A percentile compares a stretch with the other conserved stretches of the same genome.
Conservation (phyloP, 1,140 invertebrate species). For the Mactra quadrangularis region DNA sequence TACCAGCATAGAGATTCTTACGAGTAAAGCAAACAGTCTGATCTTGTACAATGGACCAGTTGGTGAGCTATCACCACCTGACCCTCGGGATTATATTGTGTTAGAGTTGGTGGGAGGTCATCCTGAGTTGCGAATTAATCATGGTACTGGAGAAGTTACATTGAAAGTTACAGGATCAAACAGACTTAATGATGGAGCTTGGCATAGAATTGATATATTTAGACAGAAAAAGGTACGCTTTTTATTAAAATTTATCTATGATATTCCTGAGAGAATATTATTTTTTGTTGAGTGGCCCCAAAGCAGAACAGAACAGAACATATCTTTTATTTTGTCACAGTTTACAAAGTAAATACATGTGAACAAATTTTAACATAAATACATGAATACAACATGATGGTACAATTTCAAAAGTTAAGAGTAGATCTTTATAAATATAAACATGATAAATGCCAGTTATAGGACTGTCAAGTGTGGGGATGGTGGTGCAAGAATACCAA, state of each 20-base stretch:
- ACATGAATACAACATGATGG: no score
- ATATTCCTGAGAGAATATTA: no score
- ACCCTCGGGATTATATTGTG: conserved; percentile 92
- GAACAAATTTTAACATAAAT: no score
- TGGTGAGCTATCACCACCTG: conserved; percentile 84
- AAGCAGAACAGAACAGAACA: no score
- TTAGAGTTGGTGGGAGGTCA: conserved; percentile 95
- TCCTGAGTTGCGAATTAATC: conserved; percentile 95
- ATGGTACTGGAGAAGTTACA: conserved; percentile 92
- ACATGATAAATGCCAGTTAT: no score
- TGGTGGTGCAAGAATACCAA: no score
- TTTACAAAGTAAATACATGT: no score
- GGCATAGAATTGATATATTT: conserved; percentile 98
- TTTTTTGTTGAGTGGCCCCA: no score
- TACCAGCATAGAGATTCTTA: conserved; percentile 97
- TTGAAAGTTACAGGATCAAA: conserved; percentile 83
- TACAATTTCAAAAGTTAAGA: no score
- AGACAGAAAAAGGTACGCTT: conserved; percentile 92
- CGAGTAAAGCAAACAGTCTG: conserved; percentile 92
- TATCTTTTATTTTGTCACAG: no score
- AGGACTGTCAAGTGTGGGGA: no score
- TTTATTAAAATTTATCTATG: not conserved
- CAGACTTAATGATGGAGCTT: conserved; percentile 94
- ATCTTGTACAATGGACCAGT: conserved; percentile 98
- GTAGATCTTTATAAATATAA: no score